Base-by-base conservation (phyloP, 2,113 vertebrate species). In the Coptodon rendalli region DNA sequence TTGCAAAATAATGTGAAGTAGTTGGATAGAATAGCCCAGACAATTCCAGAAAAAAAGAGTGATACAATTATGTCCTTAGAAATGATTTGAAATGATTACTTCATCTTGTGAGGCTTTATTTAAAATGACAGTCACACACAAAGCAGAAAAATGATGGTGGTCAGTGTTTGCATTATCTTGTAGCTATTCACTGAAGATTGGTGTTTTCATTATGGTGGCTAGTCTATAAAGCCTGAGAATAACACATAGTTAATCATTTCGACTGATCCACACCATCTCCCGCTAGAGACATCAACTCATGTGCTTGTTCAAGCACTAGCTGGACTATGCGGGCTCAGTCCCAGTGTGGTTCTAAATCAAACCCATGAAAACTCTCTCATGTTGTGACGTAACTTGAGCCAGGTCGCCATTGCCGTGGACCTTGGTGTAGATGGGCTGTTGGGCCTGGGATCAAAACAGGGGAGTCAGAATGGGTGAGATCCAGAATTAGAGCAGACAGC, bases 191-290 rank as follows among this genome's bases (percentile, higher is more conserved):
- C 31, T 1, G 24, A 87, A 84, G 87, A 92, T 85, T 85, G 85
- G 81, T 90, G 91, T 92, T 95, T 93, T 90, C 87, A 88, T 89
- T 89, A 91, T 45, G 45, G 17, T 68, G 50, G 68, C 17, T n/a
- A 81, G 84, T 63, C 85, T 82, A 88, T 82, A 89, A 85, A 89
- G 83, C 45, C 79, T 3, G 40, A 88, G 83, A 89, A 86, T 86
- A 91, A 91, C 86, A 90, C 29, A 54, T 66, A 83, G 87, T 90
- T 87, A 85, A 93, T 94, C 50, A 92, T 92, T 91, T 85, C 27
- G 2, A 88, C 78, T 90, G 82, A 68, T 91, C 81, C 66, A 10
- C 84, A 61, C 45, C 82, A 81, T 82, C 86, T 85, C 87, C 87
- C 6, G 2, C 89, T 40, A 12, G 89, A 93, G 89, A 87, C 68